phyloP scores from a whole-genome alignment of 2,888 invertebrate species.

The Kuschelorhynchus macadamiae region DNA sequence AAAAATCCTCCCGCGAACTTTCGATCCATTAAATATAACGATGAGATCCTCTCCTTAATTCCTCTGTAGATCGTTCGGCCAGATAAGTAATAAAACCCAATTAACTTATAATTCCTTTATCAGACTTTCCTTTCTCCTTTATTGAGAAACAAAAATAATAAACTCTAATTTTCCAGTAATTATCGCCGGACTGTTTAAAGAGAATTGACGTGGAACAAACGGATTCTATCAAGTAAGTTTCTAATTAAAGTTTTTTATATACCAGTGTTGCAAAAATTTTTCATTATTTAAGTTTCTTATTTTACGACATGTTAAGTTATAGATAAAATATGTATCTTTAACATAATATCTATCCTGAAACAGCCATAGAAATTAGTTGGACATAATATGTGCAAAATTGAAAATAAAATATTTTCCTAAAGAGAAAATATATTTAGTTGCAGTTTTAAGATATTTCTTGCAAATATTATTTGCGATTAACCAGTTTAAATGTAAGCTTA shows the following conservation, averaged over 20 bases:
- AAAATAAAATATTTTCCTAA: too few species aligned
- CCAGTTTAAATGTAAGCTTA: too few species aligned
- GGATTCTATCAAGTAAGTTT: conserved; percentile 46
- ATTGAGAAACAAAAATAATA: conserved; percentile 51
- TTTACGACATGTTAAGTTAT: too few species aligned
- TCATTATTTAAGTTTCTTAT: too few species aligned
- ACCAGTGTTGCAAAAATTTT: background rate
- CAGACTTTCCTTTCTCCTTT: conserved; percentile 48
- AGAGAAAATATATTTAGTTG: too few species aligned
- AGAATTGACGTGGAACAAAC: conserved; percentile 49
- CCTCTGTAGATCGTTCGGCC: conserved; percentile 45
- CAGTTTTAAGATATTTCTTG: too few species aligned
- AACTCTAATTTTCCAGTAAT: conserved; percentile 51
- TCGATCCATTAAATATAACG: conserved; percentile 37
- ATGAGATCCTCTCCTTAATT: conserved; percentile 42
- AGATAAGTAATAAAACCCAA: conserved; percentile 51
- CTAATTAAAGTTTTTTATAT: conserved; percentile 47
- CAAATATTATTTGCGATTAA: too few species aligned
- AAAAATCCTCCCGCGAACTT: conserved; percentile 22
- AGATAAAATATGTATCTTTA: too few species aligned
- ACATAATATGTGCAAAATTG: too few species aligned
- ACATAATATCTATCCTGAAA: too few species aligned
- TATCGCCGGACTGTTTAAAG: conserved; percentile 49
- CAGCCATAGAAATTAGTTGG: too few species aligned
- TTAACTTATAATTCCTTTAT: conserved; percentile 51